Evolutionary conservation across 1,140 invertebrate species (phyloP).

Genomic region (Chrysomallon squamiferum): DNA sequence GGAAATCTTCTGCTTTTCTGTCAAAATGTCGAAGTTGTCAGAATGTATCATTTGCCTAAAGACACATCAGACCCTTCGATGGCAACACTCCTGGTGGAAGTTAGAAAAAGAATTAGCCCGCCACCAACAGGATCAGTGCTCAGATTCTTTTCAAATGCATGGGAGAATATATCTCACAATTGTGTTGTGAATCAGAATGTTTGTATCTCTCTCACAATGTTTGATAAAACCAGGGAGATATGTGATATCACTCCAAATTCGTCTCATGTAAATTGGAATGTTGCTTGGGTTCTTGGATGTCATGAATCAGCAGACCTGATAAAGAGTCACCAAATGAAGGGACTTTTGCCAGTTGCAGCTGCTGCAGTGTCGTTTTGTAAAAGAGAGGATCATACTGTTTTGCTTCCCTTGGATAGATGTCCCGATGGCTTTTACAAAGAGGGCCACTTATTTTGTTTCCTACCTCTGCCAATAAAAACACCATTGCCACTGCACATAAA

Average conservation of each 20-base stretch:
- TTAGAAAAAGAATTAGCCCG: constrained; percentile 6
- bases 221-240: no score
- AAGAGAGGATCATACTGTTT: background rate
- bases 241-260: no score
- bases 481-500: constrained; percentile 37
- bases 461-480: constrained; percentile 29
- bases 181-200: no score
- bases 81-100: constrained; percentile 8
- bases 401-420: background rate
- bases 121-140: background rate
- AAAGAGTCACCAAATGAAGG: background rate
- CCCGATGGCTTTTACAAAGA: constrained; percentile 11
- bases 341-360: constrained; percentile 30
- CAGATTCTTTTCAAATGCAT: no score
- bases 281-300: constrained; percentile 32
- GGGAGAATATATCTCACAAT: no score
- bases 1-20: constrained; percentile 55
- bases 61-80: constrained; percentile 4
- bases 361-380: constrained; percentile 16
- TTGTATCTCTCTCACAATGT: no score
- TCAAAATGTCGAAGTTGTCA: constrained; percentile 50
- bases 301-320: background rate
- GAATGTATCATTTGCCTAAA: constrained; percentile 42
- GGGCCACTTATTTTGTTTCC: constrained; percentile 31
- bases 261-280: constrained; percentile 12